A percentile compares a stretch with the other conserved stretches of the same genome.
phyloP scores from a whole-genome alignment of 2,113 vertebrate genomes.

The Hippoglossus stenolepis region DNA sequence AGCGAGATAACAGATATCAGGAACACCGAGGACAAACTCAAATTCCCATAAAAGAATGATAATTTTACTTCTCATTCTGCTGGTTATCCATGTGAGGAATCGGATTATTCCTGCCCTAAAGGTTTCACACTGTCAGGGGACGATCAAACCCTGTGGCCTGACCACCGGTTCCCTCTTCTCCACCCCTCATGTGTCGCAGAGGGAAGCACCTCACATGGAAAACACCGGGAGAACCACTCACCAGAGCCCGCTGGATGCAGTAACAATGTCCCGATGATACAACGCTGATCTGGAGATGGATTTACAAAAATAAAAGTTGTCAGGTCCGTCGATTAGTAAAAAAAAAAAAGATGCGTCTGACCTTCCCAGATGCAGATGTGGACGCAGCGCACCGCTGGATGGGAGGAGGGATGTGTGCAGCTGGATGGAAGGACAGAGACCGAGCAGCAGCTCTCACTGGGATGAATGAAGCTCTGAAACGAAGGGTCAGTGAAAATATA shows the following conservation, averaged over 20 bases:
- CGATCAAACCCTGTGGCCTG: not conserved
- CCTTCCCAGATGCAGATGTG: conserved; percentile 39
- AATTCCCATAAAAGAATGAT: not conserved
- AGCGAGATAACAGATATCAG: not conserved
- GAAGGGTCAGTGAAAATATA: conserved; percentile 41
- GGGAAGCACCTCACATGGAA: not conserved
- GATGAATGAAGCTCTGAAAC: conserved; percentile 49
- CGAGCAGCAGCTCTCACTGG: conserved; percentile 34
- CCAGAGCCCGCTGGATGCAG: conserved; percentile 32
- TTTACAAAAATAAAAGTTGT: conserved; percentile 38
- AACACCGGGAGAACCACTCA: conserved; percentile 53
- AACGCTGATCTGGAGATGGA: not conserved
- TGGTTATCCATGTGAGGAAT: not conserved
- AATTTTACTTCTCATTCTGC: too few relatives aligned
- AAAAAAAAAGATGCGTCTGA: conserved; percentile 19
- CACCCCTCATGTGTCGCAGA: conserved; percentile 19
- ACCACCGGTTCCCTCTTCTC: not conserved
- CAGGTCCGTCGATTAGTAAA: conserved; percentile 6
- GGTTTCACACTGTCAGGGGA: not conserved
- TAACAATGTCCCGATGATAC: not conserved
- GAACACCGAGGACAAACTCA: not conserved
- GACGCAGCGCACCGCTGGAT: conserved; percentile 23
- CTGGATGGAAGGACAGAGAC: conserved; percentile 12
- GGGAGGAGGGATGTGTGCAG: not conserved
- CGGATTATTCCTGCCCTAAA: not conserved